phyloP scores from a whole-genome alignment of 2,113 vertebrate genomes.

The Verasper variegatus region DNA sequence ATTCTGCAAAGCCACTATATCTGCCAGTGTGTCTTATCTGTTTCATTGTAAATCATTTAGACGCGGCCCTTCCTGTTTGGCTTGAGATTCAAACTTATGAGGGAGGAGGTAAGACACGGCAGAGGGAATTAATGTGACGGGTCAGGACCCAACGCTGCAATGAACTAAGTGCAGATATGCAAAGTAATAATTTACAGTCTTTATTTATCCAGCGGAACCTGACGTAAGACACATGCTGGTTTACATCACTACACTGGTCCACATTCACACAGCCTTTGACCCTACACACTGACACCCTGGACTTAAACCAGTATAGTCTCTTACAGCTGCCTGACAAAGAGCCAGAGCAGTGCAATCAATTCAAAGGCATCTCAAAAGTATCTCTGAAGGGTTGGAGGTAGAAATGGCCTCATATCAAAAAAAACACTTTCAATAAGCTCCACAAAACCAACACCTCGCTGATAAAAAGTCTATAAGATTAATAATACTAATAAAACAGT shows the following conservation, averaged over 20 bases:
- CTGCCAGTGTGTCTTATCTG: slow-evolving; percentile 44
- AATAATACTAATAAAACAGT: slow-evolving; percentile 26
- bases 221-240: slow-evolving; percentile 42
- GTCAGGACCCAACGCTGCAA: slow-evolving; percentile 39
- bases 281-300: neutral
- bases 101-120: slow-evolving; percentile 31
- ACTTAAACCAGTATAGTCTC: neutral
- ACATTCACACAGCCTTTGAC: slow-evolving; percentile 12
- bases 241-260: slow-evolving; percentile 26
- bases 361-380: neutral
- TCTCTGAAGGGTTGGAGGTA: neutral
- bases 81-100: slow-evolving; percentile 45
- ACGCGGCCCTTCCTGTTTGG: slow-evolving; percentile 72
- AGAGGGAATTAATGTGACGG: slow-evolving; percentile 36
- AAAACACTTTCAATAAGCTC: slow-evolving; percentile 7
- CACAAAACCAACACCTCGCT: neutral
- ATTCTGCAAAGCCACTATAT: slow-evolving; percentile 42
- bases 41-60: slow-evolving; percentile 62
- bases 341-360: neutral
- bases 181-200: slow-evolving; percentile 59
- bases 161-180: slow-evolving; percentile 45
- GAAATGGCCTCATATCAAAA: neutral
- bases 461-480: slow-evolving; percentile 17
- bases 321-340: neutral
- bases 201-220: slow-evolving; percentile 49